These are phyloP conservation scores for Eremophila alpestris DNA, from an alignment of 2,797 vertebrate genomes.

Conservation along the genomic window DNA sequence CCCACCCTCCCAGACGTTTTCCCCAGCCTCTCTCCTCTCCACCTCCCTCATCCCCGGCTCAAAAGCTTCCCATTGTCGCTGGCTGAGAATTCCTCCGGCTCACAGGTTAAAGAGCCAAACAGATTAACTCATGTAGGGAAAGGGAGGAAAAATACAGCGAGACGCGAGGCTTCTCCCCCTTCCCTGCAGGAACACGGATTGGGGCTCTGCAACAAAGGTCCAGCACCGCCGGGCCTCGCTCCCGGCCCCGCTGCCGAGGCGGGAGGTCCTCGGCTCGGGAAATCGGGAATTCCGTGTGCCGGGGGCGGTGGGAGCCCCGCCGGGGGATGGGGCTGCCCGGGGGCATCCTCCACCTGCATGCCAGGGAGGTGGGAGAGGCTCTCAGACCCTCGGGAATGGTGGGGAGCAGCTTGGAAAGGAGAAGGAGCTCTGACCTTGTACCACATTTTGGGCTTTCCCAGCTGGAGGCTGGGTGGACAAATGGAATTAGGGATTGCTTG, in stretches of 20 bases:
- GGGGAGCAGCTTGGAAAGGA: background rate
- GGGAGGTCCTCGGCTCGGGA: accelerated
- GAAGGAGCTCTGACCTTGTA: background rate
- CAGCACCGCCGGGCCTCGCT: accelerated
- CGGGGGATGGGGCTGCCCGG: accelerated
- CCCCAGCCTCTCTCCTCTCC: slow-evolving; percentile 37
- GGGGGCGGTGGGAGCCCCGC: background rate
- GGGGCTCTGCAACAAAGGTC: background rate
- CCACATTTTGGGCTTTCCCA: background rate
- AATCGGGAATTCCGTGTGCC: accelerated
- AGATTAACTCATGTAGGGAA: background rate
- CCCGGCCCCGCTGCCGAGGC: accelerated
- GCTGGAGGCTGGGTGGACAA: background rate
- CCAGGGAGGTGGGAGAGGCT: accelerated
- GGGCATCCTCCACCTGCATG: accelerated
- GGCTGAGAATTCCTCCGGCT: background rate
- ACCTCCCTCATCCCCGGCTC: background rate
- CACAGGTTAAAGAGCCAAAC: slow-evolving; percentile 1
- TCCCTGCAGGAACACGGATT: background rate
- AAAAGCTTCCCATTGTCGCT: background rate
- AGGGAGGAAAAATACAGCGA: background rate
- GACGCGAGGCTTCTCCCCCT: background rate
- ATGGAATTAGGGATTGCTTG: accelerated
- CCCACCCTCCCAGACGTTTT: slow-evolving; percentile 24
- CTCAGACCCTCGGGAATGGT: accelerated